Base-by-base conservation (phyloP, 2,888 invertebrate species). In the Pharmacophagus antenor region DNA sequence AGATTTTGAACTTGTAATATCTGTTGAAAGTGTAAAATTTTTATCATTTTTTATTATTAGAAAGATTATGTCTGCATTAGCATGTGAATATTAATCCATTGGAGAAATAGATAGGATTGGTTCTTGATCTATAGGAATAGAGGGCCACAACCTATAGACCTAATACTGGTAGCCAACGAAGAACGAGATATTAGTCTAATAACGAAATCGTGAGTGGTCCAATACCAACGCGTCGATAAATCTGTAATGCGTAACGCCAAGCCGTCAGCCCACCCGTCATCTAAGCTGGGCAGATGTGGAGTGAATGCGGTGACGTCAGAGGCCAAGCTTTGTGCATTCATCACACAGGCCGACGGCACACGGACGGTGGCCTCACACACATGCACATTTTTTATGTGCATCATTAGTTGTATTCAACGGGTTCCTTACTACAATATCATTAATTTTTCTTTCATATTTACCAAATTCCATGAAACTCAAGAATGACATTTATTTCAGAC, bases 301-400 rank as follows among this genome's bases (percentile, higher is more conserved):
- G 23, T 52, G 37, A 46, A 51, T 46, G 52, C 22, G n/a, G 22
- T 58, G 58, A 58, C 58, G 58, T 58, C 58, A 58, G 42, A 21
- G 18, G 44, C 27, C 20, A 27, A 12, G 57, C 47, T 46, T 37
- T 25, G 37, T 58, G 46, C 37, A 37, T 47, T 54, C 51, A 51
- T 50, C 56, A 56, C 25, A 56, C 21, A 51, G 50, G 50, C 58
- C 46, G 47, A 51, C 52, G 18, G 20, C 12, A 15, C 37, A 21
- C 15, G 6, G 18, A 17, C 12, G 49, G 18, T 37, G 15, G 37
- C n/a, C 18, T 21, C 51, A 6, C 27, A 47, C 51, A 51, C 37
- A 47, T 42, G 15, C 23, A 25, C 46, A 44, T 41, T 51, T 57
- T 44, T 51, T 31, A 23, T 42, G 18, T 15, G 25, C 41, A 23